These are phyloP conservation scores for Narcine bancroftii DNA, from an alignment of 2,113 vertebrate species.

Conservation along the genomic window DNA sequence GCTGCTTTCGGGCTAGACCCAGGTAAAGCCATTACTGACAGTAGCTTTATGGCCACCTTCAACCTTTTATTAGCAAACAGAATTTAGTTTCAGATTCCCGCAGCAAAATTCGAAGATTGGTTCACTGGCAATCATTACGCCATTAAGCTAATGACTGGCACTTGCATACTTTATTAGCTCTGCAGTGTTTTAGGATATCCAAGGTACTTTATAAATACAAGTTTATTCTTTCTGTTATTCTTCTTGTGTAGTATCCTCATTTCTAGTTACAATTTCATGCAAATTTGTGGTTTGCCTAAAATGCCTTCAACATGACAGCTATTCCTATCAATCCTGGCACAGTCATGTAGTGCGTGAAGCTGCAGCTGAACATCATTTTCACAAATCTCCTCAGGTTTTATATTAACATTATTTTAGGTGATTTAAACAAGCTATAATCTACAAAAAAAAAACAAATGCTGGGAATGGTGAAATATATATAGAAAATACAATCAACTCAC, in stretches of 20 bases:
- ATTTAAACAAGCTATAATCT: background rate
- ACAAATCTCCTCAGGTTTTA: background rate
- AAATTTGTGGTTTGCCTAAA: background rate
- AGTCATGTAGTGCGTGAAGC: background rate
- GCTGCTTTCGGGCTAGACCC: background rate
- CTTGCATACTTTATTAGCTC: background rate
- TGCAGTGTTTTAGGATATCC: background rate
- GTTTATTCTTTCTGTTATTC: background rate
- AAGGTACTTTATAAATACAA: constrained; percentile 7
- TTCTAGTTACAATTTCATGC: background rate
- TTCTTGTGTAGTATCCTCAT: background rate
- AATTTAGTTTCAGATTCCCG: background rate
- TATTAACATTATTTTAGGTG: background rate
- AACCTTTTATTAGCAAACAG: background rate
- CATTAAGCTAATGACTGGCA: no score
- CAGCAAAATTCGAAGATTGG: background rate
- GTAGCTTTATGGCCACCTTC: background rate
- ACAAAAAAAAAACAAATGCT: background rate
- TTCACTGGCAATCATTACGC: background rate
- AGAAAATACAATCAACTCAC: background rate
- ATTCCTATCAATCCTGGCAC: background rate
- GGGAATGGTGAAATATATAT: background rate
- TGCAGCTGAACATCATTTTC: background rate
- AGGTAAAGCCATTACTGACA: background rate
- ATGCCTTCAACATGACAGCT: background rate